Evolutionary conservation across 35 echinoderm and acorn worm species (phyloP).

Genomic region (Acanthaster planci): DNA sequence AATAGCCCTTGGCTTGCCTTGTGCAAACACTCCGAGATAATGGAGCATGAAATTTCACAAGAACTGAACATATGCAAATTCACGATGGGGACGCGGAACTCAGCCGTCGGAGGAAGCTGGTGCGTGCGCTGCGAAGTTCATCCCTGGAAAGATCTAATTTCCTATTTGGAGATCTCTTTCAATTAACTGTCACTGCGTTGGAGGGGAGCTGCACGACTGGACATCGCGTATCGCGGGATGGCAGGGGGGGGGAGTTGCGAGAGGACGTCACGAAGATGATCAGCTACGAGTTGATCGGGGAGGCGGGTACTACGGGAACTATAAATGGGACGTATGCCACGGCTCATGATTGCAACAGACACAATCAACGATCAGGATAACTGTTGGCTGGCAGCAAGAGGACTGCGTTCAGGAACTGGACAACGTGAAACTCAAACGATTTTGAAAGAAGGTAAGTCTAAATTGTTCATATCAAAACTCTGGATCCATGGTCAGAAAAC

Average conservation of each 20-base stretch:
- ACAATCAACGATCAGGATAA: not conserved
- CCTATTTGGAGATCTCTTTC: constrained; percentile 15
- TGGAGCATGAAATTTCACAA: constrained; percentile 27
- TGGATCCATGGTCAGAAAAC: not conserved
- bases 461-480: not conserved
- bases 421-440: not conserved
- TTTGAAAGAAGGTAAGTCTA: not conserved
- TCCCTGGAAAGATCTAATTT: not conserved
- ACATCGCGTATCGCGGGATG: not conserved
- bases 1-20: not conserved
- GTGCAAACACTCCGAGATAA: constrained; percentile 22
- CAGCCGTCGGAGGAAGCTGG: not conserved
- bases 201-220: not conserved
- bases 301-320: not conserved
- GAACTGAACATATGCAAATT: constrained; percentile 19
- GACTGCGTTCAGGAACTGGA: not conserved
- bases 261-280: constrained; percentile 6
- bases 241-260: not conserved
- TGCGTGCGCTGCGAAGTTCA: not conserved
- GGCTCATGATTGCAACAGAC: not conserved
- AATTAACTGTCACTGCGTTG: constrained; percentile 17
- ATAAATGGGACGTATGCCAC: constrained; percentile 1
- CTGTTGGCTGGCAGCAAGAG: not conserved
- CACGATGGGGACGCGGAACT: not conserved
- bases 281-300: not conserved